phyloP scores from a whole-genome alignment of 2,888 invertebrate genomes.

The Merodon equestris region DNA sequence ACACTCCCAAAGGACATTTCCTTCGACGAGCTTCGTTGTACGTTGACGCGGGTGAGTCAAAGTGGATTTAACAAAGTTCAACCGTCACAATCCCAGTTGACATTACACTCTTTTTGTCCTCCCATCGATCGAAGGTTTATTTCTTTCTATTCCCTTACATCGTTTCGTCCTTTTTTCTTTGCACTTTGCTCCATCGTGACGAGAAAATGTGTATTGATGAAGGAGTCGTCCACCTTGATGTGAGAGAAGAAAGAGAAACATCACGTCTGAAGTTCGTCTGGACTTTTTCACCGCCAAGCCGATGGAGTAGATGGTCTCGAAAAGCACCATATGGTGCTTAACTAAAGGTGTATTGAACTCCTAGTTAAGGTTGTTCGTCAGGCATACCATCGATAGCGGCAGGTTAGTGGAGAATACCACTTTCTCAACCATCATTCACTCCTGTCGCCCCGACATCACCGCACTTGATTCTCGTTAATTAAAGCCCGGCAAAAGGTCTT shows the following conservation, averaged over 20 bases:
- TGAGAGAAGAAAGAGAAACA: constrained; percentile 21
- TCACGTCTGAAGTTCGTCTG: constrained; percentile 50
- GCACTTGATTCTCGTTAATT: constrained; percentile 27
- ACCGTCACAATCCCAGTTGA: constrained; percentile 65
- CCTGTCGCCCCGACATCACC: constrained; percentile 4
- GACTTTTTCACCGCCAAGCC: constrained; percentile 5
- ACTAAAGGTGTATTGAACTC: constrained; percentile 45
- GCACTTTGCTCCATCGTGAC: constrained; percentile 10
- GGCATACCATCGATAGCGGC: constrained; percentile 16
- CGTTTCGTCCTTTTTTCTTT: constrained; percentile 8
- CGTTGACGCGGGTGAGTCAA: constrained; percentile 18
- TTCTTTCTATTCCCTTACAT: constrained; percentile 31
- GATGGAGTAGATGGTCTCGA: constrained; percentile 27
- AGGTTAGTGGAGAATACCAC: constrained; percentile 2
- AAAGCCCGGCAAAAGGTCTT: constrained; percentile 59
- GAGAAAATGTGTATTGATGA: constrained; percentile 34
- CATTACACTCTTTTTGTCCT: constrained; percentile 38
- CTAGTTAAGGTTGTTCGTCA: constrained; percentile 16
- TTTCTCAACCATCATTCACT: constrained; percentile 8
- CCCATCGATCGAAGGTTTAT: constrained; percentile 5
- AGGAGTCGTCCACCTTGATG: constrained; percentile 16
- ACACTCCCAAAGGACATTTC: constrained; percentile 39
- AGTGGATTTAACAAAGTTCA: constrained; percentile 65
- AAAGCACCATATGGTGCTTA: constrained; percentile 35
- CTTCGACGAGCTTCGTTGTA: constrained; percentile 39